Evolutionary conservation across 1,140 invertebrate species (phyloP), one percentile per base, ranked within the genome.

Genomic region (Cydia pomonella): DNA sequence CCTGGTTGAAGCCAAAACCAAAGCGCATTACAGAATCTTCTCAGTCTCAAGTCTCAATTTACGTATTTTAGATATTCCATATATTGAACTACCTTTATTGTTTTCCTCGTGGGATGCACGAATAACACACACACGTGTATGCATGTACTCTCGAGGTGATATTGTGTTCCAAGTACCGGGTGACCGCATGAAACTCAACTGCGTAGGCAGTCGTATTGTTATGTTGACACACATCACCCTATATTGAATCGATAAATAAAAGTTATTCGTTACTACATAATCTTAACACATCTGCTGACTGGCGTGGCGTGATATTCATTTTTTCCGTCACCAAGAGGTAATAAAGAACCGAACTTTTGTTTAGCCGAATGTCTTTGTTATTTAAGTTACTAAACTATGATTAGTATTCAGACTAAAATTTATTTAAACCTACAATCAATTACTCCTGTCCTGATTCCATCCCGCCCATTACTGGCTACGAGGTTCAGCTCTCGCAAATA

Each of bases 161-260:
- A 66, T 66, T 66, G 27, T 66, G 27, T 66, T 66, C 63, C 63
- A 66, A 66, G 63, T 66, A 66, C 63, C 25, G 27, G 25, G 63
- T 33, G 63, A 66, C 63, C 63, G 63, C 63, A 66, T 66, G 63
- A 66, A 66, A 66, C 27, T 33, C 27, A 33, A 66, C 63, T 66
- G 63, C 63, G 63, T 33, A 66, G 63, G 27, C 27, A 33, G 53
- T 23, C 53, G 53, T 23, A 10, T 7, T 59, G 10, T 59, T 59
- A 13, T 47, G 1, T 21, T 59, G 53, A 23, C 16, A 59, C 21
- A 59, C 53, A 12, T 59, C 53, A 23, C 21, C 53, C 21, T 59
- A 59, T 59, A 23, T 21, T 59, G 18, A 59, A 23, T 59, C 53
- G 18, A 23, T 59, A 59, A 10, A 59, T 18, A 10, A 1, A 18